Base-by-base conservation (phyloP, 2,113 vertebrate species). In the Tragelaphus strepsiceros region DNA sequence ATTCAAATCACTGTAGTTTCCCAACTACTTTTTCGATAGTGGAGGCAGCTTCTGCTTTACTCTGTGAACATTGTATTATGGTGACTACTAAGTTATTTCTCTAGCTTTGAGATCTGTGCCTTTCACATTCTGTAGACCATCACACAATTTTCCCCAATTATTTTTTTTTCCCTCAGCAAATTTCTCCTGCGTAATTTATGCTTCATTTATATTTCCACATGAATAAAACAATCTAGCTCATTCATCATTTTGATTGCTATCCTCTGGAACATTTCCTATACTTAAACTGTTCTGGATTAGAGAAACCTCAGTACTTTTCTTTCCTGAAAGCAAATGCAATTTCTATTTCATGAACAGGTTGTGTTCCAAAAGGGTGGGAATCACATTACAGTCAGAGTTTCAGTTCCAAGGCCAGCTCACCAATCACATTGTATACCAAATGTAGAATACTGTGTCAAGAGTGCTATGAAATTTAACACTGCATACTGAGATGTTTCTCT, bases 191-290 rank as follows among this genome's bases (percentile, higher is more conserved):
- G 2, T 94, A 96, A 95, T 94, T 94, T 95, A 67, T 92, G 49
- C 74, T 88, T 92, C 88, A 91, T 98, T 94, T 97, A 32, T 94
- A 77, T 96, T 95, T 94, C 85, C 64, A 96, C 46, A 95, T 94
- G 90, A 94, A 90, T 92, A 95, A 96, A 96, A 85, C n/a, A 51
- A n/a, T 94, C 26, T 88, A 93, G 67, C 43, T 97, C 74, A 90
- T 83, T 85, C 56, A 89, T 91, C 64, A 95, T 97, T 97, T 97
- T 97, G 87, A 97, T 96, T 94, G 84, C 84, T 89, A 51, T 95
- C 35, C 49, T 93, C 53, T 96, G 94, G 78, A 95, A 88, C 46
- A 90, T 64, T 94, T 98, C 51, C 35, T 92, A 59, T 89, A 78
- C 62, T 94, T 81, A 85, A 95, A 88, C 49, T 56, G 19, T 64